Conservation (phyloP, 1,140 invertebrate species). For the Medauroidea extradentata region DNA sequence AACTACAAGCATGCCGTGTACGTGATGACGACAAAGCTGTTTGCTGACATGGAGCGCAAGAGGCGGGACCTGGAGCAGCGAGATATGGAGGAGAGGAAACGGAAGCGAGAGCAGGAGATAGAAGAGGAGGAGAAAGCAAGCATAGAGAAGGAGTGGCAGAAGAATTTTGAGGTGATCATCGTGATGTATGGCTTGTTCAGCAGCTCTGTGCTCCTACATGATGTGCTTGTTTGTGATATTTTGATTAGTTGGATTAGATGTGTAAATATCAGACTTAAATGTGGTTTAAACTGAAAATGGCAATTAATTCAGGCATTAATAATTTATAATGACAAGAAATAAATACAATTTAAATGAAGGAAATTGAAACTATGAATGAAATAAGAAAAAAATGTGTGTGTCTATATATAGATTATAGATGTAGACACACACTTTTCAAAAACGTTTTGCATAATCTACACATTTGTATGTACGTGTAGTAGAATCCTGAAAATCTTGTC, state of each 20-base stretch:
- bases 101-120: constrained; percentile 91
- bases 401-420: too few species aligned
- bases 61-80: constrained; percentile 75
- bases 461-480: too few species aligned
- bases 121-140: constrained; percentile 87
- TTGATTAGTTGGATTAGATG: background rate
- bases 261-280: background rate
- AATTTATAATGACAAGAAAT: background rate
- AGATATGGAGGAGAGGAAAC: constrained; percentile 90
- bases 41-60: constrained; percentile 93
- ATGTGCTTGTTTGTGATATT: background rate
- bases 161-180: constrained; percentile 85
- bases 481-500: too few species aligned
- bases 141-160: constrained; percentile 91
- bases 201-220: too few species aligned
- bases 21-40: constrained; percentile 97
- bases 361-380: too few species aligned
- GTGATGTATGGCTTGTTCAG: too few species aligned
- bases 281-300: background rate
- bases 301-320: background rate
- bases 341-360: background rate
- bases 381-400: too few species aligned
- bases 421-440: too few species aligned
- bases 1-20: constrained; percentile 93
- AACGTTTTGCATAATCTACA: too few species aligned